Conservation (phyloP, 1,140 invertebrate species). For the Ylistrum balloti region DNA sequence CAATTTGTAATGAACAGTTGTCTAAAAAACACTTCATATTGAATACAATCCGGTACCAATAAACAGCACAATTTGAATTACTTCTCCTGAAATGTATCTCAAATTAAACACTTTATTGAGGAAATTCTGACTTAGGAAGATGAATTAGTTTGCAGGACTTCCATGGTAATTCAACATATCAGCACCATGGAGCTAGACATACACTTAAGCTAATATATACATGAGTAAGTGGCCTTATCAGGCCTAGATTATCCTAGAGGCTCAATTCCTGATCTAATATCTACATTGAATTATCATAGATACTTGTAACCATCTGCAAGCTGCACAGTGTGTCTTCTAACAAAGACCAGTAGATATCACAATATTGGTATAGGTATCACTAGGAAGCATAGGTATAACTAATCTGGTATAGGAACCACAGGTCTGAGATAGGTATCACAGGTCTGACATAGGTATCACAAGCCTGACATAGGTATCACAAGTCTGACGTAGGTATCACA, state of each 20-base stretch:
- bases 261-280: constrained; percentile 13
- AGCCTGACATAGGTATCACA: too few species aligned
- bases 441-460: too few species aligned
- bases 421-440: too few species aligned
- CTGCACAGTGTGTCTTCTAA: not conserved
- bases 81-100: too few species aligned
- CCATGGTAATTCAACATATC: not conserved
- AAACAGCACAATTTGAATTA: not conserved
- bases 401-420: too few species aligned
- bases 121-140: not conserved
- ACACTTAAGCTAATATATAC: not conserved
- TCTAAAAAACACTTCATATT: too few species aligned
- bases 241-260: not conserved
- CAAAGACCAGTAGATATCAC: too few species aligned
- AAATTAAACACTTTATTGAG: not conserved
- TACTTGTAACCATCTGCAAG: not conserved
- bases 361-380: too few species aligned
- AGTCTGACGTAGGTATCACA: too few species aligned
- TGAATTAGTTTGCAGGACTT: not conserved
- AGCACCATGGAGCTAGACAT: not conserved
- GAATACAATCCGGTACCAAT: not conserved
- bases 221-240: not conserved
- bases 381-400: too few species aligned
- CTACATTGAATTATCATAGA: not conserved
- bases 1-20: too few species aligned